phyloP scores from a whole-genome alignment of 2,888 invertebrate genomes.

The Xylota segnis region DNA sequence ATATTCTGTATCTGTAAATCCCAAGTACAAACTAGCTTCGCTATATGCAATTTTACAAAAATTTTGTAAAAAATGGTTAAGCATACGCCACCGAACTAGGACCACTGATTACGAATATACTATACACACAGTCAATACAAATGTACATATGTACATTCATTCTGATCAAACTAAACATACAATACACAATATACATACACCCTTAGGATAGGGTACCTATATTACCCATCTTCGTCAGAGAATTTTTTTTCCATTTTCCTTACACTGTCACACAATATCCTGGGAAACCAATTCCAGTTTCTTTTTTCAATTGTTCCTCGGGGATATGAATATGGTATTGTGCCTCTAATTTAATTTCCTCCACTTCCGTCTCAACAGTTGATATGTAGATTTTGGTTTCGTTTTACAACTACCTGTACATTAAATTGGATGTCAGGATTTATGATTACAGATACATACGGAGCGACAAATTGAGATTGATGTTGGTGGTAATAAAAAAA shows the following conservation, averaged over 20 bases:
- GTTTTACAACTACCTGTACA: constrained; percentile 13
- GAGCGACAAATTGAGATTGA: constrained; percentile 13
- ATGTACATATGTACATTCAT: too few relatives aligned
- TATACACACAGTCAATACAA: too few relatives aligned
- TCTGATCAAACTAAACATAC: too few relatives aligned
- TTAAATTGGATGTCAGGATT: constrained; percentile 29
- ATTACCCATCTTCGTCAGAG: too few relatives aligned
- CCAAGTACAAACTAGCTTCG: too few relatives aligned
- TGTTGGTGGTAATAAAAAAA: constrained; percentile 4
- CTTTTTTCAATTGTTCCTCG: constrained; percentile 10
- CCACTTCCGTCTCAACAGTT: neutral
- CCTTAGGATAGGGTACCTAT: too few relatives aligned
- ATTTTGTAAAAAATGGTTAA: too few relatives aligned
- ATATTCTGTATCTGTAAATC: too few relatives aligned
- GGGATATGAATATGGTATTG: constrained; percentile 32
- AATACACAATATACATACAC: too few relatives aligned
- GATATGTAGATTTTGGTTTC: constrained; percentile 13
- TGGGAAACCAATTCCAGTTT: neutral
- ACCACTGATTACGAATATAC: too few relatives aligned
- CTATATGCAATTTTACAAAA: too few relatives aligned
- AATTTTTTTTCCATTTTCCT: neutral
- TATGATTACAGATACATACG: constrained; percentile 20
- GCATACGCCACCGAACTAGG: too few relatives aligned
- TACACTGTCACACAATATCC: neutral
- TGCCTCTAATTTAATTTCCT: constrained; percentile 34